These are phyloP conservation scores for Allacma fusca DNA, from an alignment of 2,888 invertebrate species.

Conservation along the genomic window DNA sequence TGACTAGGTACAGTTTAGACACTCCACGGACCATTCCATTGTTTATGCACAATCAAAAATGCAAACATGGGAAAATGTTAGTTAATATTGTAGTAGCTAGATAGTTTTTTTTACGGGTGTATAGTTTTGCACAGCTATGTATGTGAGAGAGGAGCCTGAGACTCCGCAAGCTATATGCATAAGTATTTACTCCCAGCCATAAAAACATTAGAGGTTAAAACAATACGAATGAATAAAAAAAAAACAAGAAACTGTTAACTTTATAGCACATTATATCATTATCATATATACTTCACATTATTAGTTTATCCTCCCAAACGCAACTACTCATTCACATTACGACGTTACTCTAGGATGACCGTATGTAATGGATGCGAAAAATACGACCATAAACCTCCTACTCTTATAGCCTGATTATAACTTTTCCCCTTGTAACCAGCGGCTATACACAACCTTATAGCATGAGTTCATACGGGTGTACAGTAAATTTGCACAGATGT, in stretches of 20 bases:
- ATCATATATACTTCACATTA: conserved; percentile 2
- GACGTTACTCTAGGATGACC: neutral
- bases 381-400: conserved; percentile 13
- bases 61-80: conserved; percentile 16
- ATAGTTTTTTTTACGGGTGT: too few relatives aligned
- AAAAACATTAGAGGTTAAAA: conserved; percentile 7
- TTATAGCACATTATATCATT: conserved; percentile 20
- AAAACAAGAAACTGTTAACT: conserved; percentile 2
- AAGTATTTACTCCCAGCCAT: neutral
- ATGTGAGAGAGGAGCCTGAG: too few relatives aligned
- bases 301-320: conserved; percentile 13
- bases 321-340: neutral
- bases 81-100: neutral
- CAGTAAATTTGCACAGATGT: too few relatives aligned
- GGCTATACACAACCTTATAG: neutral
- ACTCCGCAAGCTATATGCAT: neutral
- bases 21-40: neutral
- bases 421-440: neutral
- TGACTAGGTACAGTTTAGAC: neutral
- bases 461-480: too few relatives aligned
- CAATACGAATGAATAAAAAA: conserved; percentile 6
- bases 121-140: too few relatives aligned
- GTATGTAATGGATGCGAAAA: neutral
- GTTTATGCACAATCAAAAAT: conserved; percentile 22
- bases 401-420: neutral